phyloP scores from a whole-genome alignment of 2,113 vertebrate genomes.

The Hystrix brachyura region DNA sequence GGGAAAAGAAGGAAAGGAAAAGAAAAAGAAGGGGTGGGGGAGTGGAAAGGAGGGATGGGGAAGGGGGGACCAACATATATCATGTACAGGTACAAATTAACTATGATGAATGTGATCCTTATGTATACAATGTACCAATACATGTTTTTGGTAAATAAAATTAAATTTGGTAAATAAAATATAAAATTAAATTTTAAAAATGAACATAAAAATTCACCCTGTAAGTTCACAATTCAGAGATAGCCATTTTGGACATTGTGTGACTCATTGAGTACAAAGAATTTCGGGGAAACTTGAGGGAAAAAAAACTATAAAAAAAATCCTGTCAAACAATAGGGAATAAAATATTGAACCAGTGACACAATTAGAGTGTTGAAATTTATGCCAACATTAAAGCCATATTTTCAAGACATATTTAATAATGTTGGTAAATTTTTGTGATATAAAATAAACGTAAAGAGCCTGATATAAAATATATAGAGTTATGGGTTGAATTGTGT shows the following conservation, averaged over 20 bases:
- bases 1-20: too few relatives aligned
- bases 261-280: background rate
- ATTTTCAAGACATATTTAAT: slow-evolving; percentile 26
- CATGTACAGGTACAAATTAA: too few relatives aligned
- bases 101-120: too few relatives aligned
- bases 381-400: background rate
- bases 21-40: too few relatives aligned
- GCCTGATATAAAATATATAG: background rate
- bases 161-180: too few relatives aligned
- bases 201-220: background rate
- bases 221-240: background rate
- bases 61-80: too few relatives aligned
- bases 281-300: background rate
- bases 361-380: background rate
- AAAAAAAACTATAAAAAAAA: background rate
- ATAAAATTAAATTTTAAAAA: background rate
- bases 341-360: background rate
- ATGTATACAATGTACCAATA: too few relatives aligned
- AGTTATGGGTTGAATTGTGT: background rate
- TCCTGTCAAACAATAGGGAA: background rate
- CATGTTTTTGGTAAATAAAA: too few relatives aligned
- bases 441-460: background rate
- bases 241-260: background rate
- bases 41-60: too few relatives aligned
- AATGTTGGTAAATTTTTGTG: background rate